These are phyloP conservation scores for Penaeus vannamei DNA, from an alignment of 1,140 invertebrate genomes.

Conservation along the genomic window DNA sequence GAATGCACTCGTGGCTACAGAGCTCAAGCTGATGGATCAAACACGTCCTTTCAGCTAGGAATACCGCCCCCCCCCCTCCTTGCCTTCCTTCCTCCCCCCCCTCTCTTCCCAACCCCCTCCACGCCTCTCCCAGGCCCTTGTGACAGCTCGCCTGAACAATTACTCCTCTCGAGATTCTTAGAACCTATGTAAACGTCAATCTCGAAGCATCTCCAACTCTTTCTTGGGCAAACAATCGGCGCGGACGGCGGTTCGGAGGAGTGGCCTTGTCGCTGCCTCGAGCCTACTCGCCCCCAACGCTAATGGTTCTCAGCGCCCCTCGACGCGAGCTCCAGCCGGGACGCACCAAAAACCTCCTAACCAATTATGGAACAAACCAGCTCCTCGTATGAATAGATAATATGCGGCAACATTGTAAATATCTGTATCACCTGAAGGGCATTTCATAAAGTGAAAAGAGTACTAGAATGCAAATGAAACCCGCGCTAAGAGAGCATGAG, in stretches of 20 bases:
- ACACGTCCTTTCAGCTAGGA: conserved; percentile 13
- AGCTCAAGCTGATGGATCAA: conserved; percentile 51
- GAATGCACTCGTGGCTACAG: conserved; percentile 42
- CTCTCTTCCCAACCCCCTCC: conserved; percentile 10
- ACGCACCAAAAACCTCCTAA: conserved; percentile 55
- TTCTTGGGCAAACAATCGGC: conserved; percentile 63
- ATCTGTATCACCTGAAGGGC: conserved; percentile 55
- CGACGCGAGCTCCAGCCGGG: conserved; percentile 36
- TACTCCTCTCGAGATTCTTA: conserved; percentile 58
- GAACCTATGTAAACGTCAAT: conserved; percentile 65
- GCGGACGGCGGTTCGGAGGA: conserved; percentile 55
- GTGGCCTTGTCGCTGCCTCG: conserved; percentile 59
- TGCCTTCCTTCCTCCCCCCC: too few species aligned
- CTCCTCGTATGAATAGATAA: conserved; percentile 58
- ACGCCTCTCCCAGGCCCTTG: conserved; percentile 30
- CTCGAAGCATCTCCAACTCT: conserved; percentile 60
- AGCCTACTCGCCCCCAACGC: conserved; percentile 50
- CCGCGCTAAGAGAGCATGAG: conserved; percentile 18
- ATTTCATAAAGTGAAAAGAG: conserved; percentile 57
- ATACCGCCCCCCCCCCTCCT: too few species aligned
- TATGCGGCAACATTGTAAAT: conserved; percentile 62
- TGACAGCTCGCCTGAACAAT: conserved; percentile 59
- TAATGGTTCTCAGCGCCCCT: conserved; percentile 57
- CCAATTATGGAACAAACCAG: conserved; percentile 58
- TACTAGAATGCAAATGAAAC: conserved; percentile 59